A percentile compares a stretch with the other conserved stretches of the same genome.
These are phyloP conservation scores for Brienomyrus brachyistius DNA, from an alignment of 2,113 vertebrate genomes.

Conservation along the genomic window DNA sequence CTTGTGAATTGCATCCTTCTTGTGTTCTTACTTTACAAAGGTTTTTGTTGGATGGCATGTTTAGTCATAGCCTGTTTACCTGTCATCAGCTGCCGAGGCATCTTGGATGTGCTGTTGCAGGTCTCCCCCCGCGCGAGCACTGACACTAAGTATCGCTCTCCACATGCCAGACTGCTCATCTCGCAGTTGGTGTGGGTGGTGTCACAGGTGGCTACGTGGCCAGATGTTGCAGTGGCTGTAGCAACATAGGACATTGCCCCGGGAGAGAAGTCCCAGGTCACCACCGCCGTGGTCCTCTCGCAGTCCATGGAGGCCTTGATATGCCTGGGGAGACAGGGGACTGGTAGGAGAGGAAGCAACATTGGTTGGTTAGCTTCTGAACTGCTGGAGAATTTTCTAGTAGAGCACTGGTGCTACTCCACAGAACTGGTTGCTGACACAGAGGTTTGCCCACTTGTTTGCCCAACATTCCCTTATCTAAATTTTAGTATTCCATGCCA, in stretches of 20 bases:
- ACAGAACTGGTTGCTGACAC: not conserved
- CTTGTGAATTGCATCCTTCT: not conserved
- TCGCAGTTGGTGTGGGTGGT: conserved; percentile 45
- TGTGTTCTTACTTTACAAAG: not conserved
- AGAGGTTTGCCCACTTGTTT: not conserved
- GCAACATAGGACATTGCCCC: conserved; percentile 47
- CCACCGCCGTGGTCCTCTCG: conserved; percentile 8
- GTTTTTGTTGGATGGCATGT: not conserved
- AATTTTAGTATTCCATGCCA: conserved; percentile 20
- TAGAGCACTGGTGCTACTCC: not conserved
- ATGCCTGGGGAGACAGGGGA: conserved; percentile 45
- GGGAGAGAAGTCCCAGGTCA: conserved; percentile 47
- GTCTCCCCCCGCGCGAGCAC: conserved; percentile 46
- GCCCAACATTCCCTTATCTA: not conserved
- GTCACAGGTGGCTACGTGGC: conserved; percentile 33
- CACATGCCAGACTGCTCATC: conserved; percentile 47
- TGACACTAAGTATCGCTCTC: conserved; percentile 49
- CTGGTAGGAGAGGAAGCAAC: conserved; percentile 35
- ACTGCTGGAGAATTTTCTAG: not conserved
- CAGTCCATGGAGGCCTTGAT: conserved; percentile 51
- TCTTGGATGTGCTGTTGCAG: conserved; percentile 45
- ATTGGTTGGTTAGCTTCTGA: not conserved
- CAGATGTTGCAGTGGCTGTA: conserved; percentile 26
- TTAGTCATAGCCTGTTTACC: conserved; percentile 42
- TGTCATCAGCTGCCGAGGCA: conserved; percentile 44